Evolutionary conservation across 2,888 invertebrate genomes (phyloP).

Genomic region (Drosophila suboccidentalis): DNA sequence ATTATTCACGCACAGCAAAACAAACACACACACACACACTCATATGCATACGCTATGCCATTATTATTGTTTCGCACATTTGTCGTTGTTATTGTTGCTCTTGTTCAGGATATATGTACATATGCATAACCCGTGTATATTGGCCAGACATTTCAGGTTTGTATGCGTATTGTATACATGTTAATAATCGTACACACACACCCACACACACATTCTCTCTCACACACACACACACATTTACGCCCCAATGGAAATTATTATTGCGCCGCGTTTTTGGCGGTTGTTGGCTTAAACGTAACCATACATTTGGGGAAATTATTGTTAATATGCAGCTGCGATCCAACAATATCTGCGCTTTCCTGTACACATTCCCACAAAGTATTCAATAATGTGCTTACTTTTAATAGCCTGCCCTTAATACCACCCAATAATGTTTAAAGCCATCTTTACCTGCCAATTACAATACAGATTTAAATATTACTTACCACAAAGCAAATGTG

Average conservation of each 20-base stretch:
- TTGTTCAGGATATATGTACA: slow-evolving; percentile 38
- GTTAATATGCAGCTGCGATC: slow-evolving; percentile 79
- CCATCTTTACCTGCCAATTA: slow-evolving; percentile 4
- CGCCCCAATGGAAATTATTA: slow-evolving; percentile 52
- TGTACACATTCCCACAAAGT: slow-evolving; percentile 22
- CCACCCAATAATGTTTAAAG: slow-evolving; percentile 25
- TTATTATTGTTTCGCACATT: slow-evolving; percentile 64
- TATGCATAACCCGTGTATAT: slow-evolving; percentile 48
- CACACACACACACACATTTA: slow-evolving; percentile 12
- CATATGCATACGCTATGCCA: slow-evolving; percentile 9
- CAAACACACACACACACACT: slow-evolving; percentile 5
- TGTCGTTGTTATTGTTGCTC: slow-evolving; percentile 58
- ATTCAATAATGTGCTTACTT: slow-evolving; percentile 19
- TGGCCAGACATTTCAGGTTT: slow-evolving; percentile 37
- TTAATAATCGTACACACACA: slow-evolving; percentile 53
- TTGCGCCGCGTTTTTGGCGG: slow-evolving; percentile 63
- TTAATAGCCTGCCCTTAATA: slow-evolving; percentile 16
- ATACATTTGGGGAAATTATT: slow-evolving; percentile 78
- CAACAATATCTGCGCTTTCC: slow-evolving; percentile 27
- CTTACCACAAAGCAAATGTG: neutral
- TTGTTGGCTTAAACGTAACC: slow-evolving; percentile 78
- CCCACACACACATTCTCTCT: slow-evolving; percentile 5
- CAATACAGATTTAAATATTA: neutral
- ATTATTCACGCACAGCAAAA: slow-evolving; percentile 43
- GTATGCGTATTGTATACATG: slow-evolving; percentile 42